A percentile compares a stretch with the other conserved stretches of the same genome.
Evolutionary conservation across 2,113 vertebrate genomes (phyloP).

Genomic region (Astur gentilis): DNA sequence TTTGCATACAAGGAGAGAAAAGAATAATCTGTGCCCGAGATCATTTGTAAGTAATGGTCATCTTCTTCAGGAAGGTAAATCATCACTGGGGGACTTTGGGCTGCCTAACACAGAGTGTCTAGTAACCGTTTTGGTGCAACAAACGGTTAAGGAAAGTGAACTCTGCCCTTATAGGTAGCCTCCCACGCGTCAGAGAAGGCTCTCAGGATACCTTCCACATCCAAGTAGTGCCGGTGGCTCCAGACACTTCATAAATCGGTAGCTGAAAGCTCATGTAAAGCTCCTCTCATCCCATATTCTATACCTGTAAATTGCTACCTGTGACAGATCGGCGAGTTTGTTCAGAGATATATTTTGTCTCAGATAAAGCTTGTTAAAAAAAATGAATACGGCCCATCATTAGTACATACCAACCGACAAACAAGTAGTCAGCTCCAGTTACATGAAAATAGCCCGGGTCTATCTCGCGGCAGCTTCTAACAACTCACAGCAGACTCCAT

Average conservation of each 20-base stretch:
- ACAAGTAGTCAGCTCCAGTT: not conserved
- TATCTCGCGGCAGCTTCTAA: not conserved
- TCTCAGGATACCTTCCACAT: not conserved
- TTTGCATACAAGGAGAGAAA: not conserved
- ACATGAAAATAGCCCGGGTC: not conserved
- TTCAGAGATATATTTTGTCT: not conserved
- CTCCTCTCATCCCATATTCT: not conserved
- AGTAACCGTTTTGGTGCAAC: not conserved
- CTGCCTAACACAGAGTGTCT: not conserved
- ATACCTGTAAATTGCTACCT: not conserved
- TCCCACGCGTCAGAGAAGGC: not conserved
- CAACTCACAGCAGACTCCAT: slow-evolving; percentile 53
- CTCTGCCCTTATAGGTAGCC: not conserved
- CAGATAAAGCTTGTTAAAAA: not conserved
- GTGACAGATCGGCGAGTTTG: not conserved
- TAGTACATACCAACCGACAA: not conserved
- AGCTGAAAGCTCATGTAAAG: not conserved
- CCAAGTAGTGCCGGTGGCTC: not conserved
- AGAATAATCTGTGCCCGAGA: not conserved
- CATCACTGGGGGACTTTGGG: not conserved
- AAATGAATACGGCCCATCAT: not conserved
- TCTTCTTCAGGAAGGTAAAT: not conserved
- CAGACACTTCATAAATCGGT: not conserved
- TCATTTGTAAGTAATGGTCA: not conserved
- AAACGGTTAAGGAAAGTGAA: not conserved